phyloP scores from a whole-genome alignment of 2,113 vertebrate genomes.

The Arizona elegans region DNA sequence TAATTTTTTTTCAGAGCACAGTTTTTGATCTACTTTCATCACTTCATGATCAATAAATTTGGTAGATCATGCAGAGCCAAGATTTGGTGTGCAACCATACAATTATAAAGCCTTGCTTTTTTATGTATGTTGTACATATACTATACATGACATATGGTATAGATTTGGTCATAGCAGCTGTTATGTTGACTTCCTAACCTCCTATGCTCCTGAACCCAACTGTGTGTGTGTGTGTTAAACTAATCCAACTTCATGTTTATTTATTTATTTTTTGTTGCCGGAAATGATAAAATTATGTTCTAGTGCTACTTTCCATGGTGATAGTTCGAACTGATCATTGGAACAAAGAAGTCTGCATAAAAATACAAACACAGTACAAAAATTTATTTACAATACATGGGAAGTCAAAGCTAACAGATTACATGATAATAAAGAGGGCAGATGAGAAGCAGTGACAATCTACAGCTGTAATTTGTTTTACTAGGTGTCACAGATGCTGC shows the following conservation, averaged over 20 bases:
- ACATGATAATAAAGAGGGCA: slow-evolving; percentile 31
- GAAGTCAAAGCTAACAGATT: slow-evolving; percentile 42
- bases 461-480: slow-evolving; percentile 35
- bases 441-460: slow-evolving; percentile 20
- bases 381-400: slow-evolving; percentile 11
- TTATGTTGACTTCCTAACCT: not conserved
- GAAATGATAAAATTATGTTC: slow-evolving; percentile 59
- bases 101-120: not conserved
- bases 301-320: slow-evolving; percentile 50
- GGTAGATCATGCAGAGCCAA: slow-evolving; percentile 35
- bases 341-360: slow-evolving; percentile 46
- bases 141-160: not conserved
- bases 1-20: slow-evolving; percentile 23
- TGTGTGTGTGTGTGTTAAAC: slow-evolving; percentile 61
- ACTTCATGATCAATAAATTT: slow-evolving; percentile 59
- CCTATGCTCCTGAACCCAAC: slow-evolving; percentile 46
- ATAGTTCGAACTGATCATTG: slow-evolving; percentile 45
- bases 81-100: not conserved
- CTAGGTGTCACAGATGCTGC: slow-evolving; percentile 11
- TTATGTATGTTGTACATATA: not conserved
- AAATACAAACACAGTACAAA: slow-evolving; percentile 16
- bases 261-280: slow-evolving; percentile 13
- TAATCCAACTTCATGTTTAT: slow-evolving; percentile 49
- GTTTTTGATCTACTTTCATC: slow-evolving; percentile 27
- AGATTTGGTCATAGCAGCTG: not conserved